phyloP scores from a whole-genome alignment of 1,140 invertebrate species.

The Pseudomyrmex gracilis region DNA sequence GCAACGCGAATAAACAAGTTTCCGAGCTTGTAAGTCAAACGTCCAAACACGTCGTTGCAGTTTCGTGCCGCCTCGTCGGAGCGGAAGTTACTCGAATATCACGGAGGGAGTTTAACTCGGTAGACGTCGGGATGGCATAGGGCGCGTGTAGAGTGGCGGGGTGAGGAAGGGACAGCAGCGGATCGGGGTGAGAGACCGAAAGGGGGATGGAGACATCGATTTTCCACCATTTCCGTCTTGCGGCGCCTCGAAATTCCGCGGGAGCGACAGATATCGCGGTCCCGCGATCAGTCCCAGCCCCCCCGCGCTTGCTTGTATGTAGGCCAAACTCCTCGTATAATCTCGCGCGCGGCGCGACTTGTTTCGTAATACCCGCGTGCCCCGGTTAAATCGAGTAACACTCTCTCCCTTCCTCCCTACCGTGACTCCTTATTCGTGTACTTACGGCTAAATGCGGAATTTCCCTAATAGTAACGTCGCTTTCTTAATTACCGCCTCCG shows the following conservation, averaged over 20 bases:
- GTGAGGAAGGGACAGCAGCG: not conserved
- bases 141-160: slow-evolving; percentile 6
- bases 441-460: slow-evolving; percentile 41
- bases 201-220: slow-evolving; percentile 25
- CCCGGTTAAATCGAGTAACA: slow-evolving; percentile 60
- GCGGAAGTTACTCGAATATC: slow-evolving; percentile 62
- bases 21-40: slow-evolving; percentile 69
- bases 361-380: slow-evolving; percentile 59
- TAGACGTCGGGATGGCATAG: slow-evolving; percentile 23
- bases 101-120: slow-evolving; percentile 50
- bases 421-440: slow-evolving; percentile 41
- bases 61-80: slow-evolving; percentile 51
- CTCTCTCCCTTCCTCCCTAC: not conserved
- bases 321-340: slow-evolving; percentile 58
- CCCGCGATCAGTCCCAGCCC: not conserved
- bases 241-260: slow-evolving; percentile 37
- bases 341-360: slow-evolving; percentile 53
- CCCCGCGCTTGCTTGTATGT: slow-evolving; percentile 18
- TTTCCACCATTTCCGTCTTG: slow-evolving; percentile 48
- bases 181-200: not conserved
- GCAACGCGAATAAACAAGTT: slow-evolving; percentile 66
- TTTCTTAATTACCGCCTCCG: slow-evolving; percentile 63
- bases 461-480: slow-evolving; percentile 39
- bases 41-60: slow-evolving; percentile 67
- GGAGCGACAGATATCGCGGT: slow-evolving; percentile 47